Base-by-base conservation (phyloP, 2,888 invertebrate genomes). In the Epinotia nisella region DNA sequence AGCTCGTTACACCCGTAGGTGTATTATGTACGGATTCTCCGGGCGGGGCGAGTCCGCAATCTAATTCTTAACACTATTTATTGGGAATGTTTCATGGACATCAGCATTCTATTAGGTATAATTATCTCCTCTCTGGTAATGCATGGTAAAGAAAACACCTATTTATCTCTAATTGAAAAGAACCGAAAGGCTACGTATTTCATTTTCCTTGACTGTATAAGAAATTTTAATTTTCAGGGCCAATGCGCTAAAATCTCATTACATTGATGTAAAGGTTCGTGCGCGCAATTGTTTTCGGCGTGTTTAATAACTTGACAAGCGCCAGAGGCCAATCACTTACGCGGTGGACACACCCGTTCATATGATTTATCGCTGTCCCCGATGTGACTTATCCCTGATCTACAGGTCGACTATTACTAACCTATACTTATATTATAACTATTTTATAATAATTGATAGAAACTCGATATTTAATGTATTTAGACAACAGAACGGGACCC, bases 251-350 rank as follows among this genome's bases (percentile, higher is more conserved):
- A 49, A 29, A 49, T 62, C n/a, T 64, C 64, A 62, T 69, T 69
- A 29, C 53, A 66, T 74, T 35, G 51, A 60, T 74, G 55, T 19
- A 64, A 19, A 21, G 70, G 68, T 35, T 29, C 29, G 45, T 53
- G 60, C 39, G 61, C 39, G 60, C 59, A 45, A 41, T 67, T 58
- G 71, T 51, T 71, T 74, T 74, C 53, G 67, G 67, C 45, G 62
- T 74, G 56, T 71, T 71, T 75, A 64, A 53, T 71, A 60, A 69
- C 69, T 71, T 71, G 49, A 67, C 73, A 70, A 70, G 45, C 71
- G 60, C 55, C 65, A 51, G 71, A 60, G 68, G 61, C 66, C 76
- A 76, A 77, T 77, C 76, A 76, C 76, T 77, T 77, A 77, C 60
- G 76, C 65, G 51, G 56, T 17, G 51, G 75, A 62, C 75, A 71